These are phyloP conservation scores for Epinotia ramella DNA, from an alignment of 2,888 invertebrate genomes.

Conservation along the genomic window DNA sequence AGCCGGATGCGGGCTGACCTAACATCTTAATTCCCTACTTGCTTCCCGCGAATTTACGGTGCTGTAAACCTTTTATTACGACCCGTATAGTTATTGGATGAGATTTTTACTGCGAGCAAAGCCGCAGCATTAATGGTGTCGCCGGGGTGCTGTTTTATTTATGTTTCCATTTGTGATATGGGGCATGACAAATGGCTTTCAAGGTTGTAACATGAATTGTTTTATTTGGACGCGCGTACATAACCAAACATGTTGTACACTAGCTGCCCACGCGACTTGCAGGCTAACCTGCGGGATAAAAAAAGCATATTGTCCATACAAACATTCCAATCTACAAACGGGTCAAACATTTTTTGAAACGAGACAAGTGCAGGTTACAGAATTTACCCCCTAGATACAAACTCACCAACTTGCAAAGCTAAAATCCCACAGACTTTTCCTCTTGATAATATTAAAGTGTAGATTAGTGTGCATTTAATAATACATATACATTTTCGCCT, in stretches of 20 bases:
- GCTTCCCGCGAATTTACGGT: background rate
- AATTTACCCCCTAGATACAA: no score
- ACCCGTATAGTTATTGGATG: constrained; percentile 41
- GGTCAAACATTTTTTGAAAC: no score
- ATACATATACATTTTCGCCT: no score
- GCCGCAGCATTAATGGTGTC: constrained; percentile 34
- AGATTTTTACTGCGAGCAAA: constrained; percentile 39
- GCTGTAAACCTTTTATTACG: constrained; percentile 36
- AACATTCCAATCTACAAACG: no score
- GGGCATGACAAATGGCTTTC: constrained; percentile 2
- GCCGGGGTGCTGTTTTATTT: constrained; percentile 33
- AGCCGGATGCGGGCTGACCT: constrained; percentile 3
- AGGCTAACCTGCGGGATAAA: no score
- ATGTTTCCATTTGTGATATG: constrained; percentile 5
- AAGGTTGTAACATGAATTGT: background rate
- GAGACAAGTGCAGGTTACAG: no score
- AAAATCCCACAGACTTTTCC: no score
- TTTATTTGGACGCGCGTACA: background rate
- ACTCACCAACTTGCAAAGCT: no score
- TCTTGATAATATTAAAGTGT: no score
- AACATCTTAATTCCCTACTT: constrained; percentile 10
- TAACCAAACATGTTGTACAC: background rate
- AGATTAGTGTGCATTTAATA: no score
- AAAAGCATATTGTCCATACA: no score
- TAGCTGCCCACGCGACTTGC: no score